Percentiles rank a stretch among this genome's conserved stretches.
Conservation (phyloP, 37 sponge, comb jelly and placozoan species). For the Corticium candelabrum region DNA sequence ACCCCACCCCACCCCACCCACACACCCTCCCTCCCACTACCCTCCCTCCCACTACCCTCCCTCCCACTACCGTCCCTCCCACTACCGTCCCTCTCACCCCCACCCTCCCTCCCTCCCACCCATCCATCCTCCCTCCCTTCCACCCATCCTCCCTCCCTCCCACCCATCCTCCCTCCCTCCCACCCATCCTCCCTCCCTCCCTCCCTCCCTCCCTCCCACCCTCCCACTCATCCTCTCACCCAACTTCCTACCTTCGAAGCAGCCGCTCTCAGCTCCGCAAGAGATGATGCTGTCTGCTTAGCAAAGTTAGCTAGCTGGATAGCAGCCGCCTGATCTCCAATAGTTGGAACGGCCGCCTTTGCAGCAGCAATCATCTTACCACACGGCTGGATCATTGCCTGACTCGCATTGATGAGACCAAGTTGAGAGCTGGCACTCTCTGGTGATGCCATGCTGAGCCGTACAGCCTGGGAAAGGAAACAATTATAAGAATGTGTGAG, state of each 20-base stretch:
- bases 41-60: neutral
- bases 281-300: conserved; percentile 77
- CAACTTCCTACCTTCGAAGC: conserved; percentile 68
- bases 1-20: no score
- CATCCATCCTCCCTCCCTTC: conserved; percentile 7
- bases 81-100: no score
- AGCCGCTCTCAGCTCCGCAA: conserved; percentile 82
- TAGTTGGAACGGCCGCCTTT: conserved; percentile 92
- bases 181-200: no score
- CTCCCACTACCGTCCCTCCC: neutral
- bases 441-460: conserved; percentile 50
- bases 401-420: conserved; percentile 83
- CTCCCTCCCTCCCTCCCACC: no score
- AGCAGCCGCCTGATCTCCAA: conserved; percentile 91
- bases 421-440: conserved; percentile 78
- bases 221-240: no score
- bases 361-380: conserved; percentile 74
- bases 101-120: neutral
- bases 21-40: neutral
- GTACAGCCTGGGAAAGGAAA: no score
- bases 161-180: no score
- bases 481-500: no score
- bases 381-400: conserved; percentile 51
- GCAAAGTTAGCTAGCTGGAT: conserved; percentile 93
- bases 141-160: no score